Conservation (phyloP, 2,113 vertebrate genomes). For the Sigmodon hispidus region DNA sequence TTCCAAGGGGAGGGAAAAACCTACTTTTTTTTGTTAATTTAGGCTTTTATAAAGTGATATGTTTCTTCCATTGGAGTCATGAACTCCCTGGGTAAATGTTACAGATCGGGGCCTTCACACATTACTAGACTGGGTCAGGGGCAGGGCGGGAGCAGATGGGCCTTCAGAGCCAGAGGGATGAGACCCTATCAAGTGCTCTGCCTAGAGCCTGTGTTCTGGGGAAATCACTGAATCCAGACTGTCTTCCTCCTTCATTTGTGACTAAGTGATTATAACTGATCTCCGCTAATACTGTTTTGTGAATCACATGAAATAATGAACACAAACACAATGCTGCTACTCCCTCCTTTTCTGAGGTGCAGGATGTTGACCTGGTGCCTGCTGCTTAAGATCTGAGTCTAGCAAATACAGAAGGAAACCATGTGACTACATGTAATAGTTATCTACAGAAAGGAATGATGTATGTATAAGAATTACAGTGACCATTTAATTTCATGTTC, state of each 20-base stretch:
- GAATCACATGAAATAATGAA: neutral
- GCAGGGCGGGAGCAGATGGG: neutral
- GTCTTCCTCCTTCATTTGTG: neutral
- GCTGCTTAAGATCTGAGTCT: neutral
- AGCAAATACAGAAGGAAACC: conserved; percentile 14
- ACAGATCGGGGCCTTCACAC: neutral
- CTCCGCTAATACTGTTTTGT: neutral
- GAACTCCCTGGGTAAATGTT: neutral
- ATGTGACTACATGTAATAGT: neutral
- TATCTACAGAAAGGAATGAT: neutral
- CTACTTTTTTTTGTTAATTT: neutral
- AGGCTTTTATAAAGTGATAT: neutral
- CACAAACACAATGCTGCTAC: neutral
- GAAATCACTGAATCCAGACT: neutral
- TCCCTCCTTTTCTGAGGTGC: neutral
- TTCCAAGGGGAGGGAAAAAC: neutral
- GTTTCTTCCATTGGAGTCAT: neutral
- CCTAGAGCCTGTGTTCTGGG: neutral
- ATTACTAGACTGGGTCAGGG: neutral
- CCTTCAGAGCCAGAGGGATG: neutral
- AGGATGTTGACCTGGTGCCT: neutral
- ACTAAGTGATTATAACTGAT: neutral
- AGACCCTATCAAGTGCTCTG: neutral
- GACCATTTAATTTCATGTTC: neutral
- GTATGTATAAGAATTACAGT: neutral